A percentile compares a stretch with the other conserved stretches of the same genome.
phyloP scores from a whole-genome alignment of 2,888 invertebrate species.

The Leucozona laternaria region DNA sequence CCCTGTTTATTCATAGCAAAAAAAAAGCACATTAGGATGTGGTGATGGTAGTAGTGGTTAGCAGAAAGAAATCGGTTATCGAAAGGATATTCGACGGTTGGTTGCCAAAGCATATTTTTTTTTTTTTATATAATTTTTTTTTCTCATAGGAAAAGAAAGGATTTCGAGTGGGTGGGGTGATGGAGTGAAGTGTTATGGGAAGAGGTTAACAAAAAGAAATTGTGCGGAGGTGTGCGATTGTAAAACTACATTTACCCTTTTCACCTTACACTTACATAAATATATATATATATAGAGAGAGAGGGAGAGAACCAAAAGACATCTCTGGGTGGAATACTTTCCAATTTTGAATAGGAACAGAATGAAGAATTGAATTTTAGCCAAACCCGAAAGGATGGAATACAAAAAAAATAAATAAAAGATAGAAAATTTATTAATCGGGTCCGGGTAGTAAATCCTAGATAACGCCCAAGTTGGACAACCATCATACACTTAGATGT shows the following conservation, averaged over 20 bases:
- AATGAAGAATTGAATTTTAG: constrained; percentile 63
- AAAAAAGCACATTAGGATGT: constrained; percentile 62
- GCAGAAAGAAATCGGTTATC: constrained; percentile 66
- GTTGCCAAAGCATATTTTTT: constrained; percentile 61
- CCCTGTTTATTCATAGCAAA: constrained; percentile 24
- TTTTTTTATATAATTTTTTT: constrained; percentile 17
- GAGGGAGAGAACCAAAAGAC: background rate
- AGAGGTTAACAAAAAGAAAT: constrained; percentile 62
- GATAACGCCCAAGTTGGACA: constrained; percentile 54
- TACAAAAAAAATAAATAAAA: constrained; percentile 17
- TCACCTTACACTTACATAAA: constrained; percentile 55
- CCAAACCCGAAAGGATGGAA: constrained; percentile 41
- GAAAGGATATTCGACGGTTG: constrained; percentile 71
- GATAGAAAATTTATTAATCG: constrained; percentile 67
- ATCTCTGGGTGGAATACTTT: constrained; percentile 31
- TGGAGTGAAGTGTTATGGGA: background rate
- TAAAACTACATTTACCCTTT: constrained; percentile 71
- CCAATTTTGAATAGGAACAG: constrained; percentile 39
- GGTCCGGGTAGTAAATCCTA: constrained; percentile 61
- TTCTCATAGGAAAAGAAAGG: constrained; percentile 30
- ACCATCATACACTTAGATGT: constrained; percentile 25
- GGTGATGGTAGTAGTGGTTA: constrained; percentile 40
- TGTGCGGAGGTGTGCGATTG: constrained; percentile 73
- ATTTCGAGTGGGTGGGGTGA: background rate
- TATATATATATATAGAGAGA: background rate